These are phyloP conservation scores for Rapana venosa DNA, from an alignment of 2,888 invertebrate genomes.

Conservation along the genomic window DNA sequence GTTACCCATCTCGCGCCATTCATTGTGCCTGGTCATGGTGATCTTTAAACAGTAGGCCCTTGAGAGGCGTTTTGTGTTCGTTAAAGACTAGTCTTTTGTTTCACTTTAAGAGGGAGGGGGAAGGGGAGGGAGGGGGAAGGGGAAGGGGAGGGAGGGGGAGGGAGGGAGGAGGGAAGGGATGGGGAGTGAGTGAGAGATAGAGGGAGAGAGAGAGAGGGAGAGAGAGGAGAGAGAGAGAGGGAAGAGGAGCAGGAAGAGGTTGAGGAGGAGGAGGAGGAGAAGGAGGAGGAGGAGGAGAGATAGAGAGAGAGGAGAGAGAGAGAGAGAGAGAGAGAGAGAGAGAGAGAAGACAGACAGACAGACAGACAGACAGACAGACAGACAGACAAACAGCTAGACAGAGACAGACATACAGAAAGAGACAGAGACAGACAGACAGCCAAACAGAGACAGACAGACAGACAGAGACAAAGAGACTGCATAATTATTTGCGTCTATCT, in stretches of 20 bases:
- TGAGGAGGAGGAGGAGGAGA: too few species aligned
- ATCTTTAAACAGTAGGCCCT: too few species aligned
- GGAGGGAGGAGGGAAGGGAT: not conserved
- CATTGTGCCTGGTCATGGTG: too few species aligned
- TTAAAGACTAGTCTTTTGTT: too few species aligned
- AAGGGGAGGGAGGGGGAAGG: not conserved
- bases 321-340: slow-evolving; percentile 12
- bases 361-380: not conserved
- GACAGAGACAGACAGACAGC: too few species aligned
- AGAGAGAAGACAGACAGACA: not conserved
- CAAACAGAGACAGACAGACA: too few species aligned
- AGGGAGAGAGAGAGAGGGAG: not conserved
- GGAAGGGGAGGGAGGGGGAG: not conserved
- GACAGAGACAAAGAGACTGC: too few species aligned
- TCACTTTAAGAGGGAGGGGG: not conserved
- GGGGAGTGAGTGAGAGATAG: not conserved
- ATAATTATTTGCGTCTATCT: too few species aligned
- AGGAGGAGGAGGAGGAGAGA: not conserved
- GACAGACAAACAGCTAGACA: not conserved
- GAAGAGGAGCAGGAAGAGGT: not conserved
- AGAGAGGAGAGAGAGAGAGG: not conserved
- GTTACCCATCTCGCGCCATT: too few species aligned
- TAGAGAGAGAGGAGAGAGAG: slow-evolving; percentile 5
- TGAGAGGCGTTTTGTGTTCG: too few species aligned
- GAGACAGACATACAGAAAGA: not conserved